Base-by-base conservation (phyloP, 2,888 invertebrate species). In the Caenorhabditis doughertyi region DNA sequence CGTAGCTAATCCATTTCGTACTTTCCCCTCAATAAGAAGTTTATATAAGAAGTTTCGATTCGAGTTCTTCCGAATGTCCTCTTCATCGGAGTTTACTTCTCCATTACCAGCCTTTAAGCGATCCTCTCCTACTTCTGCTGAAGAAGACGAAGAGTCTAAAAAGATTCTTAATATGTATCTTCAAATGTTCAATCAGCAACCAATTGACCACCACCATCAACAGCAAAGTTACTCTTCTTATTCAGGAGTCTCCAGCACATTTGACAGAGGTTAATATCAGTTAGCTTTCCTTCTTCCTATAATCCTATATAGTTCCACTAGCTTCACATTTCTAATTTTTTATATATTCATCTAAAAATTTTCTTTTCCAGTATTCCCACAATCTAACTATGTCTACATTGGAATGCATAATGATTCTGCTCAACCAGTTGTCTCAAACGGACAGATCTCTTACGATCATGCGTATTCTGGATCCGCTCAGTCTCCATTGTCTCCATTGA, bases 351-450 rank as follows among this genome's bases (percentile, higher is more conserved):
- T 35, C 35, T 35, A 5, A 47, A n/a, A 3, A 18, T n/a, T 21
- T 58, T 47, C 58, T 49, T 58, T 77, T 82, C 70, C 82, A 82
- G 83, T 83, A 29, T 83, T 79, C 65, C 83, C 79, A 44, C 44
- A 16, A 51, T 27, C 73, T 3, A 62, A 79, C 39, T 79, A 62
- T 49, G 25, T 49, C 25, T 62, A 62, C 55, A 27, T 73, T 25
- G 47, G 49, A 18, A 68, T 73, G 62, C 53, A 55, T 11, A 82
- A 82, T 51, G 79, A 79, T 56, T 53, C 72, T 21, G 13, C 44
- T 7, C 67, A 77, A 7, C 39, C 64, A 2, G 64, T 70, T 4
- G 55, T 74, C 11, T 83, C 83, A 11, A 83, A 79, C 55, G 83
- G 79, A 70, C 71, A 71, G 2, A 27, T 73, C 21, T 64, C 60